Percentiles rank a stretch among this genome's conserved stretches.
These are phyloP conservation scores for Formicarius rufipectus DNA, from an alignment of 2,113 vertebrate species.

Conservation along the genomic window DNA sequence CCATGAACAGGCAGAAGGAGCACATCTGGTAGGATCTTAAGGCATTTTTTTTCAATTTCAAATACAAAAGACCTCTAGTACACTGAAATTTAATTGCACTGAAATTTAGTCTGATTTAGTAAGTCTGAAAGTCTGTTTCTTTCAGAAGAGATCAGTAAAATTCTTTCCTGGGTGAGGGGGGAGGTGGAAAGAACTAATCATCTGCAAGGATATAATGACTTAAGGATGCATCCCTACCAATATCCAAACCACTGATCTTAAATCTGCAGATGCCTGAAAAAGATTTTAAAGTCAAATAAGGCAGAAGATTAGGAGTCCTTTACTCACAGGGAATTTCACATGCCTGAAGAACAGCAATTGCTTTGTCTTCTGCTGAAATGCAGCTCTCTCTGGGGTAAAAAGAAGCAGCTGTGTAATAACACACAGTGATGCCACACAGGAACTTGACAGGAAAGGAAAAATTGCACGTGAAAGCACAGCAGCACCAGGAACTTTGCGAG, in stretches of 20 bases:
- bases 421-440: not conserved
- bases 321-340: not conserved
- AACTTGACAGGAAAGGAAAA: conserved; percentile 41
- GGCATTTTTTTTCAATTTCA: not conserved
- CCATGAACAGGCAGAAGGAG: not conserved
- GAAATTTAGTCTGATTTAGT: not conserved
- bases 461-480: not conserved
- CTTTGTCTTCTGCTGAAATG: conserved; percentile 41
- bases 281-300: conserved; percentile 50
- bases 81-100: not conserved
- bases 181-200: not conserved
- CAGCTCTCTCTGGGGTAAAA: not conserved
- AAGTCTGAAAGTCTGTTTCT: not conserved
- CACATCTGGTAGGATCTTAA: not conserved
- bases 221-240: not conserved
- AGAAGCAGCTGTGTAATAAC: conserved; percentile 40
- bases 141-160: not conserved
- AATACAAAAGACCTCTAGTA: not conserved
- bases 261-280: conserved; percentile 19
- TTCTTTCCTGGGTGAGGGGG: not conserved
- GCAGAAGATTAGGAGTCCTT: conserved; percentile 17
- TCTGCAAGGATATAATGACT: not conserved
- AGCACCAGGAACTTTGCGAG: not conserved
- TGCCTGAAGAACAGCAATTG: conserved; percentile 14
- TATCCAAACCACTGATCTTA: not conserved